Percentiles rank a stretch among this genome's conserved stretches.
Conservation (phyloP, 1,140 invertebrate species). For the Daktulosphaira vitifoliae region DNA sequence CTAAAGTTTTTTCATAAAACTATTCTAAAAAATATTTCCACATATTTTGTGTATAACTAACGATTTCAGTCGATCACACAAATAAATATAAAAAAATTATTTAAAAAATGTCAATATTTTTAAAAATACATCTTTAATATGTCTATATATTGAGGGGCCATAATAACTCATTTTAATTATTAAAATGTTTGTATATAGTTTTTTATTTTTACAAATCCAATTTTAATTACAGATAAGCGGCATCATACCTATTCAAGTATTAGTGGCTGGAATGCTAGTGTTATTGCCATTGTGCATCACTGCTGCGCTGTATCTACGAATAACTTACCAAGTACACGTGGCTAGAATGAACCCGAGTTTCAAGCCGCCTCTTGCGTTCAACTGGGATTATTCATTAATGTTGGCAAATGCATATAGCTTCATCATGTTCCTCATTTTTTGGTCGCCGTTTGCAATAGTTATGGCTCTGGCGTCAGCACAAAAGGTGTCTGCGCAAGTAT, state of each 20-base stretch:
- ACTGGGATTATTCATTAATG: constrained; percentile 54
- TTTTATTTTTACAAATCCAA: too few relatives aligned
- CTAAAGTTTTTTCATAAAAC: too few relatives aligned
- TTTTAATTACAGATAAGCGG: constrained; percentile 40
- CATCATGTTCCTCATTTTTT: constrained; percentile 54
- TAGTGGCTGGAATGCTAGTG: constrained; percentile 50
- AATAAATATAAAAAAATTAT: too few relatives aligned
- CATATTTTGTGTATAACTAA: too few relatives aligned
- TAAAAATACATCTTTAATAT: too few relatives aligned
- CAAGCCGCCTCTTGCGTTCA: constrained; percentile 54
- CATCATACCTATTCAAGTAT: constrained; percentile 47
- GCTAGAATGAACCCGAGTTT: constrained; percentile 48
- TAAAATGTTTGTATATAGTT: too few relatives aligned
- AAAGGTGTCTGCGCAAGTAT: constrained; percentile 46
- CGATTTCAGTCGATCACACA: too few relatives aligned
- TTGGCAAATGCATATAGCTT: constrained; percentile 58
- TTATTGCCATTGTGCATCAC: constrained; percentile 45
- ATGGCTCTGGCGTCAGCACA: constrained; percentile 48
- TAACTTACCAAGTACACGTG: constrained; percentile 41
- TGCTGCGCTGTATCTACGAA: constrained; percentile 39
- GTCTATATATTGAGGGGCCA: too few relatives aligned
- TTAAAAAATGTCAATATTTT: too few relatives aligned
- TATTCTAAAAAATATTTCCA: too few relatives aligned
- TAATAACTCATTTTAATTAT: too few relatives aligned
- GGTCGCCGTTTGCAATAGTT: constrained; percentile 58